A percentile compares a stretch with the other conserved stretches of the same genome.
These are phyloP conservation scores for Drosophila pseudoananassae DNA, from an alignment of 1,140 invertebrate species.

Conservation along the genomic window DNA sequence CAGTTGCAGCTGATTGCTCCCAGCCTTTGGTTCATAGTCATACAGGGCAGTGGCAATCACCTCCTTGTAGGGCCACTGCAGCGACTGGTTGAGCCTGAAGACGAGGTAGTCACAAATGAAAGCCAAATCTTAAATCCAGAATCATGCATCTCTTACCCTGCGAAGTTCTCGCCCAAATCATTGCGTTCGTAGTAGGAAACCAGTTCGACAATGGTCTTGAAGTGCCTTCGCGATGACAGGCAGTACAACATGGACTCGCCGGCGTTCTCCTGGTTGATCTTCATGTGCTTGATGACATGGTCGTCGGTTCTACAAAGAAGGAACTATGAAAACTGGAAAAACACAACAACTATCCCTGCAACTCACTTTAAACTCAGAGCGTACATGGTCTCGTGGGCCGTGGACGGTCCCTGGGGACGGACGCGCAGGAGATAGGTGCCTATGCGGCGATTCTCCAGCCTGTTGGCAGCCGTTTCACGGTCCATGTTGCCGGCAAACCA, in stretches of 20 bases:
- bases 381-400: conserved; percentile 89
- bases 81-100: conserved; percentile 88
- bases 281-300: conserved; percentile 92
- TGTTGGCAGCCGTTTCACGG: conserved; percentile 90
- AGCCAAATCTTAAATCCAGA: neutral
- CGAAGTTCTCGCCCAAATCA: conserved; percentile 95
- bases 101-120: neutral
- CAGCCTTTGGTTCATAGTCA: conserved; percentile 88
- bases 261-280: conserved; percentile 89
- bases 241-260: conserved; percentile 89
- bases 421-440: conserved; percentile 95
- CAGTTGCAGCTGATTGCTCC: conserved; percentile 91
- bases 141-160: conserved; percentile 85
- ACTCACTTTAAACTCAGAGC: conserved; percentile 96
- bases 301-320: conserved; percentile 69
- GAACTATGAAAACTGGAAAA: neutral
- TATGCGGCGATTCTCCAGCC: conserved; percentile 91
- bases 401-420: conserved; percentile 87
- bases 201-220: conserved; percentile 94
- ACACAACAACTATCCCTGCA: neutral
- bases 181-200: conserved; percentile 95
- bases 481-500: conserved; percentile 94
- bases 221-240: conserved; percentile 95
- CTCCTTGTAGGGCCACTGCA: conserved; percentile 91
- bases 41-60: conserved; percentile 90